Evolutionary conservation across 2,113 vertebrate species (phyloP).

Genomic region (Leiothrix lutea): DNA sequence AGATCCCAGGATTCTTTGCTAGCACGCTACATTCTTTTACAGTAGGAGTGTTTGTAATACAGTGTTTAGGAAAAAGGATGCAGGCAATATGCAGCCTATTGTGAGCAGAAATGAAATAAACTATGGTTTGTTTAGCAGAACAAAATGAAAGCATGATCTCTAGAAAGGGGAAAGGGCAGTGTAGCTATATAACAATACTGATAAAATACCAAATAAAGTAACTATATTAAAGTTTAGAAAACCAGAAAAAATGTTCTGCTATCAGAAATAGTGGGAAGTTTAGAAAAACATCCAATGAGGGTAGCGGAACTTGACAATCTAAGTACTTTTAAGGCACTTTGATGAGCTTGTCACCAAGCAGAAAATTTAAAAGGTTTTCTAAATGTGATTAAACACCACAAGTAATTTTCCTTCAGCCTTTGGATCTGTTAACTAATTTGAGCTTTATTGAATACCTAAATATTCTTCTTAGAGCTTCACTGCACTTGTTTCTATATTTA

Average conservation of each 20-base stretch:
- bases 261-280: not conserved
- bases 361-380: not conserved
- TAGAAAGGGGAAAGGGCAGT: not conserved
- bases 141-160: not conserved
- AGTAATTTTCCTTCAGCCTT: not conserved
- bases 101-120: not conserved
- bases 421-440: not conserved
- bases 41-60: not conserved
- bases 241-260: not conserved
- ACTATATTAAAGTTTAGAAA: not conserved
- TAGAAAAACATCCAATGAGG: not conserved
- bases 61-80: not conserved
- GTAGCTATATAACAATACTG: not conserved
- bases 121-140: not conserved
- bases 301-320: not conserved
- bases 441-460: not conserved
- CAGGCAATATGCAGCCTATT: not conserved
- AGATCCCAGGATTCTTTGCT: not conserved
- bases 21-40: not conserved
- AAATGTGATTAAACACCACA: not conserved
- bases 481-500: not conserved
- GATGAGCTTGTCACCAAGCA: not conserved
- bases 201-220: not conserved
- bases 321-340: not conserved
- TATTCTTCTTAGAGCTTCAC: not conserved